Evolutionary conservation across 2,113 vertebrate genomes (phyloP), one percentile per base, ranked within the genome.

Genomic region (Eulacestoma nigropectus): DNA sequence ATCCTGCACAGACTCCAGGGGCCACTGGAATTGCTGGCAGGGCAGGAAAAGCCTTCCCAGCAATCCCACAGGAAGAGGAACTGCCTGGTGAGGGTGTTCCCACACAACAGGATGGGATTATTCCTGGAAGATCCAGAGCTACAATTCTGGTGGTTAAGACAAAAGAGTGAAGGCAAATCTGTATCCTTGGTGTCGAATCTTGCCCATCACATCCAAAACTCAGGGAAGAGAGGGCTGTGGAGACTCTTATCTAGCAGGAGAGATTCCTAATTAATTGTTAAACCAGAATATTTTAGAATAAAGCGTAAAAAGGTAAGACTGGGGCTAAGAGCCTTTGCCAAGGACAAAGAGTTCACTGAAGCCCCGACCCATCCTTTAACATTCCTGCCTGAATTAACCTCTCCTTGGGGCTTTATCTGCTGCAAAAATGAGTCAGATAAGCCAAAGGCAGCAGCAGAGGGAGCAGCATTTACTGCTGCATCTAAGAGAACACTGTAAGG

Each of bases 331-430:
- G 67, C 27, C 50, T 81, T 90, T 82, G 42, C 80, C 78, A 92
- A 33, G 73, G 77, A 91, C 46, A 56, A 86, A 81, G 41, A 82
- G 65, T 52, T 89, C 77, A 85, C 63, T 67, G 78, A 86, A 88
- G 72, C 17, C 75, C 44, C 0, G 0, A 77, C 33, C 47, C 4
- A 7, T 67, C n/a, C 83, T 91, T 89, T 35, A 85, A 69, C 32
- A 49, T 74, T 76, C 68, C 70, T 83, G 63, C 80, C 86, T 5
- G 35, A 42, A 72, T 85, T 83, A 88, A 84, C 59, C 59, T 93
- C 39, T 93, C 93, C 90, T 84, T 70, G 75, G 67, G 75, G 87
- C 63, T 90, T 83, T 53, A 70, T 91, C 70, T 90, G 75, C 75
- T 74, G 72, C 84, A 81, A 87, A 87, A 93, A 92, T 27, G 56